phyloP scores from a whole-genome alignment of 1,140 invertebrate species.

The Cheumatopsyche charites region DNA sequence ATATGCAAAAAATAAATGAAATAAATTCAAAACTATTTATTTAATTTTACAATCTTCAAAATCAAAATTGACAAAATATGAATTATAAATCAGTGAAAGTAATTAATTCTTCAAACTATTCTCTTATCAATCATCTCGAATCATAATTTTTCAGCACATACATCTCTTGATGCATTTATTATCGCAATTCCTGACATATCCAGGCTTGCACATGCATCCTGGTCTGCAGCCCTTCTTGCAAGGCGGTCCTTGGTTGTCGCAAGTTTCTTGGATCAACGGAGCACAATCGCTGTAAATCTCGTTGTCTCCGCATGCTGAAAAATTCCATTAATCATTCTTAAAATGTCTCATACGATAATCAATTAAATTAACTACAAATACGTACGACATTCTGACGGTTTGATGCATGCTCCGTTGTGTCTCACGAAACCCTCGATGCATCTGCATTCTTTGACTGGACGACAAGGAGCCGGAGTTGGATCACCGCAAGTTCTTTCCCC shows the following conservation, averaged over 20 bases:
- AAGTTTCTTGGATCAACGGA: not conserved
- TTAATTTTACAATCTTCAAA: too few relatives aligned
- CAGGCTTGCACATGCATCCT: not conserved
- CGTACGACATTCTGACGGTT: conserved; percentile 2
- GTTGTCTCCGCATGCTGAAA: not conserved
- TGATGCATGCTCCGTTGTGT: conserved; percentile 27
- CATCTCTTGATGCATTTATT: conserved; percentile 3
- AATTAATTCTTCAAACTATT: too few relatives aligned
- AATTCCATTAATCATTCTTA: too few relatives aligned
- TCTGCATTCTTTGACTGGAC: conserved; percentile 15
- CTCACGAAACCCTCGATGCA: conserved; percentile 21
- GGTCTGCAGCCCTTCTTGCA: not conserved
- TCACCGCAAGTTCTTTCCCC: conserved; percentile 15
- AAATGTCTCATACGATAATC: not conserved
- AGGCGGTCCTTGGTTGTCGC: not conserved
- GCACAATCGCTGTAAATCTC: not conserved
- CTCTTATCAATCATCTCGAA: too few relatives aligned
- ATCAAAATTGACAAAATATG: too few relatives aligned
- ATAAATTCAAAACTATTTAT: too few relatives aligned
- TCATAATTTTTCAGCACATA: not conserved
- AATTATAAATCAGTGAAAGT: too few relatives aligned
- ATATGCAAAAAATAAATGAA: too few relatives aligned
- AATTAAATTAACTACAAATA: too few relatives aligned
- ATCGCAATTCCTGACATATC: not conserved
- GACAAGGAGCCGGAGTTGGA: conserved; percentile 5